Base-by-base conservation (phyloP, 2,888 invertebrate species). In the Mesorhabditis belari region DNA sequence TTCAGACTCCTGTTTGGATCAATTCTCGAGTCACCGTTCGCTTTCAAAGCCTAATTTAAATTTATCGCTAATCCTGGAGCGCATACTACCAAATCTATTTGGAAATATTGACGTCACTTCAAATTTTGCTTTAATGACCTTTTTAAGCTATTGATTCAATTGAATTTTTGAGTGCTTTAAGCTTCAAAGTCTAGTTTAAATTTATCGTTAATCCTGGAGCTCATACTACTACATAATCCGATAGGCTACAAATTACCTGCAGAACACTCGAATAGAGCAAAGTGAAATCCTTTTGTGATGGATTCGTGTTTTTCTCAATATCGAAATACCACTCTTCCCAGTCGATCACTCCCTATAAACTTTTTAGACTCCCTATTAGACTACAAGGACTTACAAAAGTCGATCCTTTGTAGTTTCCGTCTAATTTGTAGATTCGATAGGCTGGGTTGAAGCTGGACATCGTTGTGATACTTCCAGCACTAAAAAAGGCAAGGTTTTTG, bases 241-340 rank as follows among this genome's bases (percentile, higher is more conserved):
- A 24, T 5, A 55, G 44, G 23, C 57, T 49, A 17, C 35, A 44
- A 57, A 23, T 51, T 57, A 5, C 44, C 62, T 24, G 44, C 49
- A 28, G 54, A 58, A 56, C 29, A 51, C 62, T 62, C 5, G 56
- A n/a, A 54, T 52, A 62, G 21, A 62, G 55, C 26, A 55, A 51
- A 12, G 52, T 55, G 59, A 58, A 62, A 12, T 19, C 23, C 2
- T 57, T 50, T 23, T 55, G 54, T 17, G 29, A 5, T 21, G 49
- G 24, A 28, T 28, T 51, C 17, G 28, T 53, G 50, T 59, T 51
- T 6, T 26, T 53, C 52, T 27, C 28, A 61, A 95, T 83, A 82
- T 95, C 92, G 89, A 94, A 90, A 53, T 91, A 90, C 91, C 92
- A 94, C 0, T 90, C 91, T 82, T 93, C 92, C 80, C 92, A 93